These are phyloP conservation scores for Drosophila algonquin DNA, from an alignment of 2,888 invertebrate species.

Conservation along the genomic window DNA sequence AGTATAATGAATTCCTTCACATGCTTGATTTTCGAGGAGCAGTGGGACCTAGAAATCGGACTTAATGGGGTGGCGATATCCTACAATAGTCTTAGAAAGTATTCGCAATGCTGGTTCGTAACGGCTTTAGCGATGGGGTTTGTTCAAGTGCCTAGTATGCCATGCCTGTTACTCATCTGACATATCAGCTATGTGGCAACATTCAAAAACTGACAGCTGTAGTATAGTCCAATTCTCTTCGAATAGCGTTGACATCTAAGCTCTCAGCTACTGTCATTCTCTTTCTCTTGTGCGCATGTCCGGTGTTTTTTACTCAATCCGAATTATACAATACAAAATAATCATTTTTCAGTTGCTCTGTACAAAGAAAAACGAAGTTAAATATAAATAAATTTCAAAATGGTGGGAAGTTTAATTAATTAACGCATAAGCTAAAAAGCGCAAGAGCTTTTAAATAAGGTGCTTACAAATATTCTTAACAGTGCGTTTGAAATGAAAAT, in stretches of 20 bases:
- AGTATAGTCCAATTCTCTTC: constrained; percentile 1
- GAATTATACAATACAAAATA: constrained; percentile 75
- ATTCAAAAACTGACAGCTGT: constrained; percentile 1
- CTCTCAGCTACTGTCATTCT: constrained; percentile 1
- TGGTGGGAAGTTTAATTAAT: neutral
- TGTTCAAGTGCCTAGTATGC: neutral
- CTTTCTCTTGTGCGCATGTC: constrained; percentile 30
- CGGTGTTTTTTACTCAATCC: constrained; percentile 8
- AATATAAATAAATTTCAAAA: neutral
- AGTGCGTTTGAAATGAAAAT: neutral
- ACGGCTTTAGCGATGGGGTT: neutral
- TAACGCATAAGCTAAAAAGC: neutral
- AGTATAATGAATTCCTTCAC: too few species aligned
- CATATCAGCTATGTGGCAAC: neutral
- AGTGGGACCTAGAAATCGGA: too few species aligned
- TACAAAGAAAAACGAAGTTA: constrained; percentile 7
- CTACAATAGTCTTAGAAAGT: neutral
- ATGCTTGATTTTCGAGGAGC: too few species aligned
- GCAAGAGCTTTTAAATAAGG: neutral
- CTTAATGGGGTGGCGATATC: neutral
- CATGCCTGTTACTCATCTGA: neutral
- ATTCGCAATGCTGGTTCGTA: neutral
- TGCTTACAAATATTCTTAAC: neutral
- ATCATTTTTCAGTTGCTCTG: constrained; percentile 48
- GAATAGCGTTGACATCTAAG: neutral